phyloP scores from a whole-genome alignment of 2,797 vertebrate genomes.

The Tauraco hartlaubi region DNA sequence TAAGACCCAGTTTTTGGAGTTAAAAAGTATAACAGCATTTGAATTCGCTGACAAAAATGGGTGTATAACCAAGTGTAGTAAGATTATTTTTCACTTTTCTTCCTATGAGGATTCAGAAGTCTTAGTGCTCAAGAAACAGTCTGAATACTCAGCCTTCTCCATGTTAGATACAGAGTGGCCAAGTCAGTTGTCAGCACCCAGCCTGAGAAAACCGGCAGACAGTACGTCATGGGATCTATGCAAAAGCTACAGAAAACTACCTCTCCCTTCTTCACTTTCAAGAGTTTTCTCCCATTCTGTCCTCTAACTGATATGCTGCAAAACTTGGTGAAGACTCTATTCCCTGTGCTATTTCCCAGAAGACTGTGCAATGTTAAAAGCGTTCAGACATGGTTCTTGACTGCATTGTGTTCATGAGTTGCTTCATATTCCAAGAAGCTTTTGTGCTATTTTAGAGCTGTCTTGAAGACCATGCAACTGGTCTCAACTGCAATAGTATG shows the following conservation, averaged over 20 bases:
- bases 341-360: not conserved
- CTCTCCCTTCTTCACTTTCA: not conserved
- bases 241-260: not conserved
- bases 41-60: not conserved
- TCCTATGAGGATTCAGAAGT: not conserved
- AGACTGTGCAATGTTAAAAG: not conserved
- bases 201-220: not conserved
- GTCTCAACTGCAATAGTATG: conserved; percentile 67
- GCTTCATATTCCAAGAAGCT: not conserved
- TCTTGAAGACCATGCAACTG: conserved; percentile 57
- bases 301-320: not conserved
- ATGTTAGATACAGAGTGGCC: not conserved
- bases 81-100: not conserved
- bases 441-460: conserved; percentile 37
- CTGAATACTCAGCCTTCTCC: not conserved
- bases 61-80: not conserved
- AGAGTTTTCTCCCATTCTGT: not conserved
- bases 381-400: not conserved
- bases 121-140: not conserved
- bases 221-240: not conserved
- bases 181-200: not conserved
- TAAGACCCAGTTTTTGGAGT: not conserved
- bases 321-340: not conserved
- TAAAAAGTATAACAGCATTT: not conserved
- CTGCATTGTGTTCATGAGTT: not conserved